A percentile compares a stretch with the other conserved stretches of the same genome.
Conservation (phyloP, 2,797 vertebrate species). For the Pygocentrus nattereri region DNA sequence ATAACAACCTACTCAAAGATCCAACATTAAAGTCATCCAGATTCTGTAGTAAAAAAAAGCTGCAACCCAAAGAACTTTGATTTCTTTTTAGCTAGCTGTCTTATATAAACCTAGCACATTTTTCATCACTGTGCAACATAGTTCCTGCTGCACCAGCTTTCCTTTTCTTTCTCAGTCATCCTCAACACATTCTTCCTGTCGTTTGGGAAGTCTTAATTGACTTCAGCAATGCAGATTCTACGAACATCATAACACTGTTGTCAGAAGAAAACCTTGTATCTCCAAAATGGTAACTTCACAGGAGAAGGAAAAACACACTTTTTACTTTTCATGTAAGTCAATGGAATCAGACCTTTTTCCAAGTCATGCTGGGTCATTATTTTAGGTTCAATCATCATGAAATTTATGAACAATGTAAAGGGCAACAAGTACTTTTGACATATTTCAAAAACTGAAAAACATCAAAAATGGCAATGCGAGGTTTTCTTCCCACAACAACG, state of each 20-base stretch:
- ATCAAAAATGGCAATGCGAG: too few species aligned
- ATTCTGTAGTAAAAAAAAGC: slow-evolving; percentile 11
- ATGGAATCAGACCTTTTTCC: too few species aligned
- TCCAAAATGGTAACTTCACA: too few species aligned
- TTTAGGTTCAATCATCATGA: too few species aligned
- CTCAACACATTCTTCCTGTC: background rate
- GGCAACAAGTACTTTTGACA: too few species aligned
- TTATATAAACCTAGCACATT: background rate
- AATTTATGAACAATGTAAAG: too few species aligned
- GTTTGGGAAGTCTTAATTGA: background rate
- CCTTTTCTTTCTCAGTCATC: slow-evolving; percentile 16
- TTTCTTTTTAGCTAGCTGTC: background rate
- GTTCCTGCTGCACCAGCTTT: background rate
- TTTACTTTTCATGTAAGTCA: too few species aligned
- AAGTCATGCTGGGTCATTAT: too few species aligned
- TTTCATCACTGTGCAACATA: background rate
- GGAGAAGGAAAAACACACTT: too few species aligned
- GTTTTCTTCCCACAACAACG: too few species aligned
- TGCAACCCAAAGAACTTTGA: background rate
- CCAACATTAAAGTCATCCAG: background rate
- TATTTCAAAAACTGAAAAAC: too few species aligned
- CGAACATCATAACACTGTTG: slow-evolving; percentile 24
- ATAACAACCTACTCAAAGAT: background rate
- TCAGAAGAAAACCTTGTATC: too few species aligned
- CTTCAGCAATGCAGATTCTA: background rate